Evolutionary conservation across 2,797 vertebrate species (phyloP), one percentile per base, ranked within the genome.

Genomic region (Parauchenoglanis ngamensis): DNA sequence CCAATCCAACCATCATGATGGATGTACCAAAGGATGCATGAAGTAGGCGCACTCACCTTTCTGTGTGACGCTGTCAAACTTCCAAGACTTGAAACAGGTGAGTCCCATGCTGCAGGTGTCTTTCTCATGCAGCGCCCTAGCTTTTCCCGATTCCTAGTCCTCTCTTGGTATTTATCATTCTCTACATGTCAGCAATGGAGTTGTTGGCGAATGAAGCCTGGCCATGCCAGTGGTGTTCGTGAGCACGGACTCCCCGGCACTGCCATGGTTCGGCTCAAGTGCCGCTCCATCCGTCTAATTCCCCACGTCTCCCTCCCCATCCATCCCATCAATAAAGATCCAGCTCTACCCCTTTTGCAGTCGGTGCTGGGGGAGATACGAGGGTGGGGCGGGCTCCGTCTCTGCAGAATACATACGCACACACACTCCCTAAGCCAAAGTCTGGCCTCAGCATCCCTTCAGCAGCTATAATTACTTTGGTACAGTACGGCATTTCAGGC

Each of bases 81-180:
- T 96, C 96, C 96, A 96, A 88, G 96, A 96, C 94, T 96, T 96
- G 91, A 96, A 96, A 93, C 96, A 96, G 93, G 95, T 95, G 92
- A 96, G 95, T 93, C 96, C 96, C 96, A 96, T 96, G 89, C 94
- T 96, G 94, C 92, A 91, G 90, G 65, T 19, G 84, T 83, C 86
- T 92, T 85, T 89, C 67, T 86, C 75, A 31, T 78, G 59, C 61
- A 67, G 84, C n/a, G 0, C 13, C 57, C 23, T 80, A 61, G 25
- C 79, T 73, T 67, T 54, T 77, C 86, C 86, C 46, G 54, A 88
- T 83, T 85, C 89, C 59, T 31, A 49, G 31, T 85, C 70, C 81
- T 79, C 68, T 49, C 8, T 35, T 70, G 5, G 7, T 12, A 1
- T 7, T 44, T 52, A 61, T 84, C 78, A 80, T 84, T 56, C 68